Base-by-base conservation (phyloP, 1,140 invertebrate species). In the Pseudomyrmex cubaensis region DNA sequence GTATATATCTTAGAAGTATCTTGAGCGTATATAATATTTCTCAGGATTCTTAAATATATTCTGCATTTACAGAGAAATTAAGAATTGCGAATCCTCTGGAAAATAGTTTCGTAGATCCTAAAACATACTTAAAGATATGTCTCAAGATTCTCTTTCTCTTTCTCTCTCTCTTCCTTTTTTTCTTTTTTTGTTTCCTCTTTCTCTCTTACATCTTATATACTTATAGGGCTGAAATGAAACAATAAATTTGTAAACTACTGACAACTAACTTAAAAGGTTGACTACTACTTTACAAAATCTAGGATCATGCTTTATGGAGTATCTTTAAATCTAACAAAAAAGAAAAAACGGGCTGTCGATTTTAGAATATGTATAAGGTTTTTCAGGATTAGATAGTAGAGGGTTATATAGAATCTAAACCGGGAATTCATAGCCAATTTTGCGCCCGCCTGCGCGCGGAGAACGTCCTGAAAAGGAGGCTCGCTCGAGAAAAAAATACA, bases 21-120 rank as follows among this genome's bases (percentile, higher is more conserved):
- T 70, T 72, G 76, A 66, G 66, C 72, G 66, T 7, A 35, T 7
- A 35, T 20, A 48, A 59, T 20, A 25, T 72, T 70, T 80, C 76
- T 80, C 76, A 80, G 66, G 66, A 80, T 70, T 54, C 56, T 70
- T 80, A 61, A 13, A 61, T 80, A 35, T 35, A 35, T 48, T 15
- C 66, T 56, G 48, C 13, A 54, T 64, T 56, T 17, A 48, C 44
- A 52, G 66, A 20, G 8, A 8, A 54, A 1, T 54, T 20, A 12
- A 35, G 46, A 10, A 75, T 9, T 15, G 25, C 73, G 48, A 12
- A 75, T 20, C 44, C 4, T 25, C 46, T 17, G 74, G 67, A 48
- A 35, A 35, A 35, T 35, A 35, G 35, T 35, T 35, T 48, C 13
- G n/a, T 67, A 77, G 62, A 77, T 67, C 25, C 25, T 66, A 77